Base-by-base conservation (phyloP, 2,797 vertebrate genomes). In the Girardinus metallicus region DNA sequence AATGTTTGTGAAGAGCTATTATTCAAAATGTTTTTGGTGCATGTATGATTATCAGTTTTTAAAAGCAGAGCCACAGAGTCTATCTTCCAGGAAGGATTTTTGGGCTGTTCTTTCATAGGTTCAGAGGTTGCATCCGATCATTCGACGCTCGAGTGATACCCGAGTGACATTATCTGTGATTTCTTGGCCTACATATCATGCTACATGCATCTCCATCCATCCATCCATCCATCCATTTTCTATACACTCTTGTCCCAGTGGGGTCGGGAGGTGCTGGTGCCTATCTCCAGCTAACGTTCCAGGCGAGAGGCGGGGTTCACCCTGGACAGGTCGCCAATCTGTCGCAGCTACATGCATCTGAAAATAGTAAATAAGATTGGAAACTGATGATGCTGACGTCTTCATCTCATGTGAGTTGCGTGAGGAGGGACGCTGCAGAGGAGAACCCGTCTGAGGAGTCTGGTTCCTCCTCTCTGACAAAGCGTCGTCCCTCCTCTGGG, bases 401-500 rank as follows among this genome's bases (percentile, higher is more conserved):
- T 71, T 29, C 43, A 46, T 16, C 39, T 71, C 64, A 39, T 66
- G 62, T 18, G 60, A 18, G 31, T 1, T 34, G 60, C 2, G 34
- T 55, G 75, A 84, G 21, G 80, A 78, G 60, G n/a, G 73, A 76
- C 43, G 66, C 75, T 3, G 70, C 77, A 64, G 73, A 82, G 79
- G 74, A 80, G 79, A 74, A 73, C 73, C 77, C 73, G 87, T 86
- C 82, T 85, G 88, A 91, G 74, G 78, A 89, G 85, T 51, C 73
- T 74, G 79, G 44, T 41, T 76, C 79, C 73, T 79, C 80, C 77
- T 57, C 62, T 82, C 84, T 81, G 85, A 79, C 66, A 57, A 84
- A 87, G 92, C 82, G 78, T 81, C 83, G 87, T 86, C 89, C 73
- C 86, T 82, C 53, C 87, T 85, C 73, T 18, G 4, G 80, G 87